These are phyloP conservation scores for Meiosimyza platycephala DNA, from an alignment of 2,888 invertebrate genomes.

Conservation along the genomic window DNA sequence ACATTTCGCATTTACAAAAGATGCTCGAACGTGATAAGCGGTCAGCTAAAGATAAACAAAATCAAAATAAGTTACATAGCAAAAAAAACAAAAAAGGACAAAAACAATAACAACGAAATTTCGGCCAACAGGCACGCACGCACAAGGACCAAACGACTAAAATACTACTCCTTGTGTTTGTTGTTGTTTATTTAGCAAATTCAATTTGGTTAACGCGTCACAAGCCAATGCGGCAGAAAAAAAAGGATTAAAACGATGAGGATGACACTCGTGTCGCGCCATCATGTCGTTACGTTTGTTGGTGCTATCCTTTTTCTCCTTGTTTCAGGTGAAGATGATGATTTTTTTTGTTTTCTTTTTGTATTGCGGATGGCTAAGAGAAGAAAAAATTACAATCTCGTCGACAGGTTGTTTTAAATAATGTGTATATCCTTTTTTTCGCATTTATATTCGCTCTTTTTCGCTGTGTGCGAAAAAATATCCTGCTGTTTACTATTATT, in stretches of 20 bases:
- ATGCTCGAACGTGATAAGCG: slow-evolving; percentile 14
- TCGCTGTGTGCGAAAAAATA: too few species aligned
- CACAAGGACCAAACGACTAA: neutral
- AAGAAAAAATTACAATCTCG: too few species aligned
- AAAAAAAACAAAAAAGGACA: neutral
- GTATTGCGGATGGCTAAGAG: too few species aligned
- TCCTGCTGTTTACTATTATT: too few species aligned
- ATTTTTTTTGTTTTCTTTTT: too few species aligned
- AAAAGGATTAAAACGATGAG: slow-evolving; percentile 10
- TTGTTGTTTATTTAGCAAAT: neutral
- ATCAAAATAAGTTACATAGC: neutral
- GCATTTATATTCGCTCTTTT: too few species aligned
- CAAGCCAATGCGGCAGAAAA: slow-evolving; percentile 12
- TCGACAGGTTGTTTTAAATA: too few species aligned
- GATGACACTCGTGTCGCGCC: too few species aligned
- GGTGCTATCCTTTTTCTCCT: too few species aligned
- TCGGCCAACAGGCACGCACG: slow-evolving; percentile 12
- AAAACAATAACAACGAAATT: neutral
- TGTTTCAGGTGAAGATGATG: too few species aligned
- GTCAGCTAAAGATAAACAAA: neutral
- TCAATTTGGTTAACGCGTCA: neutral
- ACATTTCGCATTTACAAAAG: slow-evolving; percentile 11
- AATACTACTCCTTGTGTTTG: neutral
- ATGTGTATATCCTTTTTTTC: too few species aligned
- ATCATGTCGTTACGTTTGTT: too few species aligned